These are phyloP conservation scores for Teleogryllus occipitalis DNA, from an alignment of 1,140 invertebrate genomes.

Conservation along the genomic window DNA sequence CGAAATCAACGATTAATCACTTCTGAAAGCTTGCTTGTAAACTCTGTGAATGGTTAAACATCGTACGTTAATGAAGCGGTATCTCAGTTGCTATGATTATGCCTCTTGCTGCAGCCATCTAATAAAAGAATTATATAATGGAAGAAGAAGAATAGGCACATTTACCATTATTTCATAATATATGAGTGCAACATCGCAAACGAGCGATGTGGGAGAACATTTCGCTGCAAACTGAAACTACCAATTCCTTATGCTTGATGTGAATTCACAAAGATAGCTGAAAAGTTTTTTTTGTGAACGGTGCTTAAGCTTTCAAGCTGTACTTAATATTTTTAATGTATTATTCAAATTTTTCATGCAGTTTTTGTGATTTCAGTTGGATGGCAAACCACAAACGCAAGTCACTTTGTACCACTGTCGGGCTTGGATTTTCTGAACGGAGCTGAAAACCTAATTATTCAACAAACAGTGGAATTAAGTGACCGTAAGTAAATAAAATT, in stretches of 20 bases:
- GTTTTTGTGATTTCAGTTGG: constrained; percentile 31
- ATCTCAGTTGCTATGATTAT: no score
- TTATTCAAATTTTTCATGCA: not conserved
- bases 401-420: constrained; percentile 43
- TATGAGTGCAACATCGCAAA: not conserved
- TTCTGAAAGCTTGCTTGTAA: no score
- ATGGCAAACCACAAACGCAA: constrained; percentile 38
- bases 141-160: no score
- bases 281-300: not conserved
- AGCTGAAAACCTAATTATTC: constrained; percentile 42
- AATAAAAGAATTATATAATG: no score
- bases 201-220: not conserved
- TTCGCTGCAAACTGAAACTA: not conserved
- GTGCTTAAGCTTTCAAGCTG: not conserved
- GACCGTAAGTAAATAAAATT: constrained; percentile 39
- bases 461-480: constrained; percentile 47
- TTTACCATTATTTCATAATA: no score
- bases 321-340: not conserved
- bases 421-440: constrained; percentile 49
- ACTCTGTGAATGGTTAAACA: no score
- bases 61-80: no score
- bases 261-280: not conserved
- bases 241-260: not conserved
- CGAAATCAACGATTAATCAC: no score
- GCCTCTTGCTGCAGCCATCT: no score